phyloP scores from a whole-genome alignment of 37 sponge, comb jelly and placozoan genomes.

The Chondrilla cf. caribensis region DNA sequence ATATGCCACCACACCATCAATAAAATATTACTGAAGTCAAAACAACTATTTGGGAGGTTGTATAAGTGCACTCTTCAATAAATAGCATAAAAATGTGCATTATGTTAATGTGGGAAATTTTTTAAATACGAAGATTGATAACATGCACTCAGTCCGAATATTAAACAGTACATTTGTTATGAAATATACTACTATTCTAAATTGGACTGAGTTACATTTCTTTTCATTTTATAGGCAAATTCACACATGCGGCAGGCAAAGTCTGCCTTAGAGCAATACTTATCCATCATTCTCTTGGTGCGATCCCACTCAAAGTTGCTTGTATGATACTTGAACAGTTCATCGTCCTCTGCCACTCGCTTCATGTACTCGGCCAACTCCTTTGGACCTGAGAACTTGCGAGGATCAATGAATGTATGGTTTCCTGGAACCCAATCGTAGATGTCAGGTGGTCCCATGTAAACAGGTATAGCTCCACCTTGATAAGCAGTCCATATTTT shows the following conservation, averaged over 20 bases:
- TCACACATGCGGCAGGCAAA: not conserved
- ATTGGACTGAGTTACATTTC: no score
- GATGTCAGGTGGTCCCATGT: constrained; percentile 15
- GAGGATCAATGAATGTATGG: constrained; percentile 25
- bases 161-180: no score
- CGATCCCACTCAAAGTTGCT: not conserved
- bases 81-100: no score
- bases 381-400: not conserved
- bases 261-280: not conserved
- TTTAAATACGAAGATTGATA: no score
- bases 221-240: not conserved
- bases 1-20: no score
- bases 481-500: not conserved
- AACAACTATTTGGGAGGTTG: no score
- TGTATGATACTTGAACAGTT: constrained; percentile 17
- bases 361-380: constrained; percentile 19
- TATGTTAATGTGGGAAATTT: no score
- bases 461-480: constrained; percentile 16
- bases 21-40: no score
- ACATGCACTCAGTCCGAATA: no score
- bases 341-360: not conserved
- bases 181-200: no score
- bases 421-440: constrained; percentile 19
- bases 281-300: not conserved
- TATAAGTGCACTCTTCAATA: no score